Base-by-base conservation (phyloP, 2,888 invertebrate genomes). In the Eilema sororculum region DNA sequence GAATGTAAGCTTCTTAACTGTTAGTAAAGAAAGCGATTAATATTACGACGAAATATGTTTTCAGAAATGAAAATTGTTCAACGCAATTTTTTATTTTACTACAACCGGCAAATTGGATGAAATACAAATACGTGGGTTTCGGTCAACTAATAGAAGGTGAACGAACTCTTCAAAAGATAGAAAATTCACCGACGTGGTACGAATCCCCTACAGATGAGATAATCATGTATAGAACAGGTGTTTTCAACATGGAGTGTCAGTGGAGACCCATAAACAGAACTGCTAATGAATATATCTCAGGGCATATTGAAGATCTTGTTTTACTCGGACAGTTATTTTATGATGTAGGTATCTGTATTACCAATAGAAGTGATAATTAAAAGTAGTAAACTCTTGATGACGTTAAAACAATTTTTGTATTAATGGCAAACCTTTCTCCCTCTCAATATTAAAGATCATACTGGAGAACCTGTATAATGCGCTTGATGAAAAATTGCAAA, bases 51-150 rank as follows among this genome's bases (percentile, higher is more conserved):
- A 25, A 25, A 58, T 13, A 24, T 65, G 8, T 58, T 37, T 83
- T 88, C 77, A 95, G 96, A 74, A 96, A 97, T 85, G 84, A 87
- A 24, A 95, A 96, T 76, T 97, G 97, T 86, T 96, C 95, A 6
- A 96, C 97, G 2, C 97, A 97, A 89, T 97, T 97, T 87, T 96
- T 96, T 84, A 93, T 97, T n/a, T 94, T 96, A 20, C 90, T 97
- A 22, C 96, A 96, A 88, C 96, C 97, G 6, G 95, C 96, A 5
- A 90, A 95, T 4, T 97, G 97, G 97, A 97, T 97, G 97, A 96
- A 96, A 79, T 91, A 94, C 71, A 96, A 95, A 90, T 97, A 97
- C 84, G 97, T 97, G 8, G 97, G 97, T 3, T 97, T 97, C 86
- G 97, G 97, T 1, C 96, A 97, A 90, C 91, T 97, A 6, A 92